Conservation (phyloP, 1,140 invertebrate species). For the Capitella teleta region DNA sequence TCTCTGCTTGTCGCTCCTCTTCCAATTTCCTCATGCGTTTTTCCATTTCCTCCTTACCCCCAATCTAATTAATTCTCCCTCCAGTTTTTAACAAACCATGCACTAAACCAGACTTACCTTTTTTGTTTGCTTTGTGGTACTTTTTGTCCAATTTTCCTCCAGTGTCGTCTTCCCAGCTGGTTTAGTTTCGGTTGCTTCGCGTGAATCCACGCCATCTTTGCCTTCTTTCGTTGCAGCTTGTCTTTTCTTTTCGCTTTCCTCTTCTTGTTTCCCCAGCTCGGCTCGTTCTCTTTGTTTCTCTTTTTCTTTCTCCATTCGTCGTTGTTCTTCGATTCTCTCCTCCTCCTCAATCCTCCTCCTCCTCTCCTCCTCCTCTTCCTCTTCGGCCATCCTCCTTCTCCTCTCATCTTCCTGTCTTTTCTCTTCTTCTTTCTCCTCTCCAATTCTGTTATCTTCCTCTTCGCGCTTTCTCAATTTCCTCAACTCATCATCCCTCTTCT, state of each 20-base stretch:
- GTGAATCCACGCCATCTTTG: too few relatives aligned
- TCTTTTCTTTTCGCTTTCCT: too few relatives aligned
- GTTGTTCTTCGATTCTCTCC: background rate
- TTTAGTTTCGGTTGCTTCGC: too few relatives aligned
- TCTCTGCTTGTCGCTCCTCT: background rate
- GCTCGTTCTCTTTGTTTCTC: background rate
- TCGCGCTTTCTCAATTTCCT: background rate
- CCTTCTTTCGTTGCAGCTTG: too few relatives aligned
- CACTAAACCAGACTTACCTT: too few relatives aligned
- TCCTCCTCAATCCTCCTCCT: background rate
- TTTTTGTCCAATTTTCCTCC: too few relatives aligned
- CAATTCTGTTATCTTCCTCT: background rate
- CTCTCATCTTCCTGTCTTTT: background rate
- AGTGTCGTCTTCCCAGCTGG: too few relatives aligned
- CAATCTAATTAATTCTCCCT: too few relatives aligned
- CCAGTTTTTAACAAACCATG: too few relatives aligned
- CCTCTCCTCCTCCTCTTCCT: background rate
- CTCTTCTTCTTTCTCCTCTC: background rate
- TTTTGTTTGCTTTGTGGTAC: too few relatives aligned
- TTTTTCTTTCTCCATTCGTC: background rate
- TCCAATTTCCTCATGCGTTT: constrained; percentile 1
- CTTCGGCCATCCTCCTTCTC: background rate
- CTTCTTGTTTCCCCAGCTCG: too few relatives aligned
- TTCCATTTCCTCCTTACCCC: too few relatives aligned
- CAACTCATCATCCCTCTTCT: background rate